Evolutionary conservation across 2,888 invertebrate genomes (phyloP), one percentile per base, ranked within the genome.

Genomic region (Anodontia alba): DNA sequence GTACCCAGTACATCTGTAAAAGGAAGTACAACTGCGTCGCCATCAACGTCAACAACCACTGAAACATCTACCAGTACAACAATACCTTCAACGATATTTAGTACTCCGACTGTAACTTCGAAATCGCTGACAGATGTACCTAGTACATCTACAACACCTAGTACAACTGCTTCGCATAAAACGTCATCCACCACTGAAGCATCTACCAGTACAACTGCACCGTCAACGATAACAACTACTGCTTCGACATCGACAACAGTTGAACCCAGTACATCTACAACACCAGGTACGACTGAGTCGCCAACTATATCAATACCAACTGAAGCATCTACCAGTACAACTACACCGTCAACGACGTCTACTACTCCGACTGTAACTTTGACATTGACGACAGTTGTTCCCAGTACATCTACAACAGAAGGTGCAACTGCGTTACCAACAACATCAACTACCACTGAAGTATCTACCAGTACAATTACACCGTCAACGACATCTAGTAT

Each of bases 41-140:
- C 73, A 31, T 23, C 67, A 68, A 38, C 68, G 23, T 0, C 73
- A 31, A 43, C 43, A 43, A 15, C 74, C 1, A 43, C 74, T 23
- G 23, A 62, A 38, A 20, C 33, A 29, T 3, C 51, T n/a, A 73
- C 66, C 0, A 26, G 0, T 36, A 57, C 57, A 8, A 31, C 72
- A 5, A 66, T 42, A 46, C 66, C 67, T 43, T 0, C 74, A 36
- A 43, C 67, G 42, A 20, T 66, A 7, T n/a, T 51, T 0, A 72
- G 49, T 36, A 36, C 5, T 54, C 20, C 57, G 0, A 2, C 73
- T 0, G 54, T n/a, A 15, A 17, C 73, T 1, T 8, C 73, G n/a
- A 57, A 5, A 38, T 8, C 38, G 12, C 5, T 12, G 5, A 38
- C 38, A 8, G 12, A 5, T 8, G 12, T 12, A 38, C 38, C 38